Percentiles rank a stretch among this genome's conserved stretches.
phyloP scores from a whole-genome alignment of 2,113 vertebrate species.

The Acrocephalus kingi region DNA sequence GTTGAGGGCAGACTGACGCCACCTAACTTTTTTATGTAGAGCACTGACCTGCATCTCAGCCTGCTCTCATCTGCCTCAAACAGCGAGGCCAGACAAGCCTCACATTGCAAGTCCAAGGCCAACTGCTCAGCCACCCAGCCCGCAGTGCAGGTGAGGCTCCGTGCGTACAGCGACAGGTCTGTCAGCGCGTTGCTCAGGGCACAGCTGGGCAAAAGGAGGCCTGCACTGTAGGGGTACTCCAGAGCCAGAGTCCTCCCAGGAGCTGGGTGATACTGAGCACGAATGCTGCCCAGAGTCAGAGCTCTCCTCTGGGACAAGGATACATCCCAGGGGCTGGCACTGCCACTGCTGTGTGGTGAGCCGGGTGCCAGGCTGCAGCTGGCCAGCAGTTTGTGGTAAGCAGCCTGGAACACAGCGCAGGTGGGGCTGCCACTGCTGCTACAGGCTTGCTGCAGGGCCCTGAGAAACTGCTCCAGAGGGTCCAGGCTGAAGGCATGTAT shows the following conservation, averaged over 20 bases:
- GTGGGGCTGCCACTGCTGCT: slow-evolving; percentile 28
- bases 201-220: neutral
- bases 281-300: slow-evolving; percentile 38
- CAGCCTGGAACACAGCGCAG: slow-evolving; percentile 44
- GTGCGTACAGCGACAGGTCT: neutral
- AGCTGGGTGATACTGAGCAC: neutral
- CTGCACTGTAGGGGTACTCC: neutral
- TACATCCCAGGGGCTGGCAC: neutral
- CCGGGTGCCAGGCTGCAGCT: neutral
- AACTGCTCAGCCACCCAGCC: slow-evolving; percentile 29
- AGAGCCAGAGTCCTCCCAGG: neutral
- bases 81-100: slow-evolving; percentile 57
- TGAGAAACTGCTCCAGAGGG: slow-evolving; percentile 58
- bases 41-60: neutral
- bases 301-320: neutral
- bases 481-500: slow-evolving; percentile 52
- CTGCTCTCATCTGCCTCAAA: slow-evolving; percentile 35
- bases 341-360: neutral
- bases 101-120: slow-evolving; percentile 22
- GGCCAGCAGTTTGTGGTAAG: slow-evolving; percentile 52
- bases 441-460: slow-evolving; percentile 10
- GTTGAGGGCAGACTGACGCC: slow-evolving; percentile 38
- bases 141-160: neutral
- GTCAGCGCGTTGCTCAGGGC: slow-evolving; percentile 14
- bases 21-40: slow-evolving; percentile 55